These are phyloP conservation scores for Stichopus horrens DNA, from an alignment of 53 echinoderm and acorn worm genomes.

Conservation along the genomic window DNA sequence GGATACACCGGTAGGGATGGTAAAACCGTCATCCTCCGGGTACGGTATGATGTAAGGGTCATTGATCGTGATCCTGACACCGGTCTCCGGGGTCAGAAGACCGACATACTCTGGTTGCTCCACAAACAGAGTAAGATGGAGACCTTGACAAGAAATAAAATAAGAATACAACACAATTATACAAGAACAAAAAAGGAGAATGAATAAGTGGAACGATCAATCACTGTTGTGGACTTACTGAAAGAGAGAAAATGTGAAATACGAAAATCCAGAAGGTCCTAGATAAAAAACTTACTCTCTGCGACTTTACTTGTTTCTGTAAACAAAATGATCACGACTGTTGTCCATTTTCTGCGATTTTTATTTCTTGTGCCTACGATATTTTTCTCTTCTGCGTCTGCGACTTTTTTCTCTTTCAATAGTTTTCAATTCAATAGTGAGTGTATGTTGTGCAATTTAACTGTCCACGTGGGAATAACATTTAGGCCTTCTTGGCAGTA, in stretches of 20 bases:
- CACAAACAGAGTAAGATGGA: slow-evolving; percentile 79
- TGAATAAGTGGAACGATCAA: not conserved
- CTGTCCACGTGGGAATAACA: too few species aligned
- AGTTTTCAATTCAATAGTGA: too few species aligned
- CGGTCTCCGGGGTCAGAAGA: slow-evolving; percentile 73
- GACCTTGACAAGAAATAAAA: slow-evolving; percentile 47
- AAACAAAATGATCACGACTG: too few species aligned
- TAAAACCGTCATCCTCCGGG: slow-evolving; percentile 84
- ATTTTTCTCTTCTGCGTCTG: too few species aligned
- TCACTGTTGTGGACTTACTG: not conserved
- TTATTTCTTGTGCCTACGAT: too few species aligned
- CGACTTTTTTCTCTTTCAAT: too few species aligned
- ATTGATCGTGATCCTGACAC: slow-evolving; percentile 69
- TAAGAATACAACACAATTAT: not conserved
- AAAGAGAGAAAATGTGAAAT: not conserved
- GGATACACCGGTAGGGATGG: slow-evolving; percentile 64
- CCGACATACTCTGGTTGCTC: slow-evolving; percentile 93
- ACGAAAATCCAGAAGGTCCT: not conserved
- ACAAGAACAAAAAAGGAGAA: not conserved
- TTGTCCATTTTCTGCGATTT: too few species aligned
- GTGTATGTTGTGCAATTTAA: too few species aligned
- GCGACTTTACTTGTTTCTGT: too few species aligned
- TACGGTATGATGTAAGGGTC: slow-evolving; percentile 48
- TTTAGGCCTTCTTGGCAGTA: too few species aligned
- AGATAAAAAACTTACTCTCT: too few species aligned